Base-by-base conservation (phyloP, 2,797 vertebrate species). In the Capromys pilorides region DNA sequence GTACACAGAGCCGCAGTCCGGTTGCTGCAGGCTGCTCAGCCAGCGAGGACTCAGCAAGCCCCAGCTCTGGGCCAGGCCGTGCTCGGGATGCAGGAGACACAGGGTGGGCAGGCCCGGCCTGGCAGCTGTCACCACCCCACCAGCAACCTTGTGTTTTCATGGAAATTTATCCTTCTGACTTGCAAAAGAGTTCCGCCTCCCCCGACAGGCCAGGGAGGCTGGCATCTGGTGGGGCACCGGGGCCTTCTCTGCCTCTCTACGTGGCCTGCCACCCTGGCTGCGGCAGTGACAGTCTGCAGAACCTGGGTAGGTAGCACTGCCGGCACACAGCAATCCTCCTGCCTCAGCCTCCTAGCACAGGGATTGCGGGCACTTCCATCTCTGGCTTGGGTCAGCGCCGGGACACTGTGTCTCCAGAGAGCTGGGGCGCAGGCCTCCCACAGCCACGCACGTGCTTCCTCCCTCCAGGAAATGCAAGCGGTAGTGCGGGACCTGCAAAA, bases 271-370 rank as follows among this genome's bases (percentile, higher is more conserved):
- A 10, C 33, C 9, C 80, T 51, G 36, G n/a, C 21, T 19, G n/a
- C 7, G 0, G 1, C 33, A 7, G 67, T 0, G 21, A 1, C 21
- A 21, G 11, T 0, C 2, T 2, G 3, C 6, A 26, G 26, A 28
- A 6, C 39, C 39, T 16, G 33, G 8, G 4, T 21, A 22, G 51
- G 51, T 22, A 24, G 75, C 75, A 49, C 12, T 1, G 26, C 26
- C 31, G 73, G 71, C 71, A 41, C 71, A 13, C 24, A 11, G 71
- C 41, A 24, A 45, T 24, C 71, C 71, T 75, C 71, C 71, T 75
- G 22, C 71, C 22, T 45, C 71, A 41, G 71, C 71, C 24, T 75
- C 71, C 22, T 2, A 51, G 26, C 14, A 41, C 41, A 18, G 45
- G 26, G 45, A 28, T 7, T 78, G 9, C 28, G 18, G 75, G 41